Percentiles rank a stretch among this genome's conserved stretches.
Evolutionary conservation across 1,140 invertebrate genomes (phyloP).

Genomic region (Dendroctonus valens): DNA sequence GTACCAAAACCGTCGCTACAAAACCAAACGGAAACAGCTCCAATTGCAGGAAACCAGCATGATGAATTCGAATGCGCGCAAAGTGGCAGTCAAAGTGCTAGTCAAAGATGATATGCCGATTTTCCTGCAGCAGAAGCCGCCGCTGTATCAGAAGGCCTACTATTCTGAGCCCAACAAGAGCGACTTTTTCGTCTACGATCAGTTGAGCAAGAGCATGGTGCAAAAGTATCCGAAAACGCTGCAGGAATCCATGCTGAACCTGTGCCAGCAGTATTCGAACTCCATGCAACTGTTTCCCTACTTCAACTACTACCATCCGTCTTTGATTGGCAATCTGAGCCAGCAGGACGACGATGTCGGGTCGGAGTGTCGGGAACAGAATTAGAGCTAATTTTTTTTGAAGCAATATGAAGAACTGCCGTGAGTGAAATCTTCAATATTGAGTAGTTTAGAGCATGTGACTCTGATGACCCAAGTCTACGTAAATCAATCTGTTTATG

Average conservation of each 20-base stretch:
- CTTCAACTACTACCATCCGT: conserved; percentile 51
- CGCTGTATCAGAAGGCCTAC: conserved; percentile 43
- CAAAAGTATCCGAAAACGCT: conserved; percentile 46
- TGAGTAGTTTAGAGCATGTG: too few relatives aligned
- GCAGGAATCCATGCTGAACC: conserved; percentile 49
- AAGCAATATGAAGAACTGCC: too few relatives aligned
- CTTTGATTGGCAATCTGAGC: conserved; percentile 38
- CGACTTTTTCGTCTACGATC: conserved; percentile 47
- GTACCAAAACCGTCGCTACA: conserved; percentile 96
- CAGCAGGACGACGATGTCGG: conserved; percentile 39
- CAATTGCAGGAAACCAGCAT: conserved; percentile 71
- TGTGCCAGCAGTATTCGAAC: conserved; percentile 50
- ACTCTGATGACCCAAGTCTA: too few relatives aligned
- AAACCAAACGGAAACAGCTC: conserved; percentile 92
- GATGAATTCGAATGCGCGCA: conserved; percentile 63
- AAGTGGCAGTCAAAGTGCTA: conserved; percentile 84
- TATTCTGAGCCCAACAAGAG: conserved; percentile 40
- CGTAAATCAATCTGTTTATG: too few relatives aligned
- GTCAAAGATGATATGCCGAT: conserved; percentile 74
- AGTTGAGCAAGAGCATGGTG: conserved; percentile 41
- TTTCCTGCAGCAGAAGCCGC: conserved; percentile 43
- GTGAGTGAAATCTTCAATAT: too few relatives aligned
- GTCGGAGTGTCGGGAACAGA: conserved; percentile 39
- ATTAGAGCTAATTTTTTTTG: conserved; percentile 9
- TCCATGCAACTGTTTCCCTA: conserved; percentile 49